Evolutionary conservation across 2,888 invertebrate species (phyloP), one percentile per base, ranked within the genome.

Genomic region (Drosophila emarginata): DNA sequence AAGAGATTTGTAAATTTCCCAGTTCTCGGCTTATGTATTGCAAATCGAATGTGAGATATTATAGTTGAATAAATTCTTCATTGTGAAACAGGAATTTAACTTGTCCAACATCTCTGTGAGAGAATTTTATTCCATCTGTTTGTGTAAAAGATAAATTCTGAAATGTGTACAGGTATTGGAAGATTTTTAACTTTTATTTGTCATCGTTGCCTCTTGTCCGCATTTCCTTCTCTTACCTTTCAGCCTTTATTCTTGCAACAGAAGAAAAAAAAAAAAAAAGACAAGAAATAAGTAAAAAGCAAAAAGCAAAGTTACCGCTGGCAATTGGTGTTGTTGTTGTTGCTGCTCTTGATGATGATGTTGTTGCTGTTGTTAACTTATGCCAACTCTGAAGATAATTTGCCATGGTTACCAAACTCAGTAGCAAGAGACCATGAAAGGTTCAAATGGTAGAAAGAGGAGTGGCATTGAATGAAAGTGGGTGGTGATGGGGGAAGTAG

Each of bases 341-440:
- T 62, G 56, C 12, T 67, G 65, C 26, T 65, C 61, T 9, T 62
- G 56, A 12, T 67, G 65, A 26, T 63, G 64, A 28, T 67, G 64
- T 32, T 63, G 66, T 18, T 82, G 68, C 67, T 80, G 74, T 74
- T 87, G 82, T 83, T 87, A 85, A 83, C 83, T 83, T 83, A 85
- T 87, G 80, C 82, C 85, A 83, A 78, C 79, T 69, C 70, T 79
- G 78, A 79, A 87, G 83, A 83, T 83, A 83, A 87, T 83, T 87
- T 87, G 85, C 83, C 78, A 83, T 83, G 83, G 83, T 75, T 75
- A 83, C 83, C 74, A 84, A 54, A 68, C 86, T 69, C 62, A 72
- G 77, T 77, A 75, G 75, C 66, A 12, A 45, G 45, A 74, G 61
- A 72, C 76, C 67, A 75, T 78, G 66, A 75, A 80, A 72, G 70